phyloP scores from a whole-genome alignment of 2,797 vertebrate species.

The Sebastes matsubarae region DNA sequence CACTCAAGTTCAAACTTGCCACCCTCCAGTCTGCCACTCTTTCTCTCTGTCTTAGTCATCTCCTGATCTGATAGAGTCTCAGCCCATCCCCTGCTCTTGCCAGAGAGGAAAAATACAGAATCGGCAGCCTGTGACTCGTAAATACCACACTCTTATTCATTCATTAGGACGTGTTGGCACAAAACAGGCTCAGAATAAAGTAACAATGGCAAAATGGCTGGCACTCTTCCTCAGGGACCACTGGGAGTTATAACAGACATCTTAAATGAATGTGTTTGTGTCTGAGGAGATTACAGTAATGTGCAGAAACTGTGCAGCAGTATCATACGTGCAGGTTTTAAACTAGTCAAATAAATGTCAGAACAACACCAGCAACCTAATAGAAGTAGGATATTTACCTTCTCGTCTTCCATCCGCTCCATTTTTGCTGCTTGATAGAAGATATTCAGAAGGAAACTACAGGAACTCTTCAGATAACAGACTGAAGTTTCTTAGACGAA shows the following conservation, averaged over 20 bases:
- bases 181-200: neutral
- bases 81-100: conserved; percentile 3
- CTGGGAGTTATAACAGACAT: neutral
- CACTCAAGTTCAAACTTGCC: conserved; percentile 58
- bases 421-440: conserved; percentile 50
- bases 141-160: conserved; percentile 16
- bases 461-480: neutral
- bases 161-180: neutral
- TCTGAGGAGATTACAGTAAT: neutral
- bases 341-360: neutral
- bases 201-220: conserved; percentile 12
- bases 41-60: conserved; percentile 38
- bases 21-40: neutral
- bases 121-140: conserved; percentile 20
- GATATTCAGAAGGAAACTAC: neutral
- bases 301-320: neutral
- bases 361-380: neutral
- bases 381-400: conserved; percentile 57
- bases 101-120: conserved; percentile 71
- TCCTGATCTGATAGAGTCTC: conserved; percentile 16
- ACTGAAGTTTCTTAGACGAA: neutral
- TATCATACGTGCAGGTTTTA: neutral
- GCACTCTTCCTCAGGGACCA: conserved; percentile 13
- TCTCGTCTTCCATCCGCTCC: conserved; percentile 77
- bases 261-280: neutral